These are phyloP conservation scores for Temnothorax unifasciatus DNA, from an alignment of 2,888 invertebrate genomes.

Conservation along the genomic window DNA sequence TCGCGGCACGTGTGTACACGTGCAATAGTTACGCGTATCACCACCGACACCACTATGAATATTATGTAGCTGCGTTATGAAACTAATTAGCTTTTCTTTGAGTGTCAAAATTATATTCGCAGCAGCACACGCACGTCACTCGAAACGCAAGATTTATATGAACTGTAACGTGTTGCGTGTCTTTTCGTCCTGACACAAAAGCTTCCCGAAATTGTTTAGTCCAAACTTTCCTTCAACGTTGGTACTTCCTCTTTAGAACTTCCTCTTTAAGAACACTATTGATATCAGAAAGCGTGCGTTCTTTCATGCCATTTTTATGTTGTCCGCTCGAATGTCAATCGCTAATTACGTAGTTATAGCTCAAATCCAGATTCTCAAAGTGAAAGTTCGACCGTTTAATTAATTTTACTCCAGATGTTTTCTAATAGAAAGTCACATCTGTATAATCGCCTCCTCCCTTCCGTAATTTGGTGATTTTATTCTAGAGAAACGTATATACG, in stretches of 20 bases:
- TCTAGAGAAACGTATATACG: not conserved
- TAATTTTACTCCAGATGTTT: conserved; percentile 10
- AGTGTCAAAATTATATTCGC: not conserved
- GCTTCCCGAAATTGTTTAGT: not conserved
- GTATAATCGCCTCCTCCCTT: not conserved
- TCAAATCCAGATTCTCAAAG: not conserved
- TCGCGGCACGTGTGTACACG: not conserved
- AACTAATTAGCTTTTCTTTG: conserved; percentile 9
- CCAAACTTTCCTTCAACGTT: not conserved
- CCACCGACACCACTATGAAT: conserved; percentile 2
- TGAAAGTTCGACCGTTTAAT: not conserved
- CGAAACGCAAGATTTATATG: not conserved
- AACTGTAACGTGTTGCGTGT: not conserved
- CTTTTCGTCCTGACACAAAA: not conserved
- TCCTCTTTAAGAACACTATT: not conserved
- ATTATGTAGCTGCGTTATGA: not conserved
- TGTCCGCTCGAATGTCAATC: not conserved
- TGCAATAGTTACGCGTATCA: conserved; percentile 7
- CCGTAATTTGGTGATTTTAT: conserved; percentile 13
- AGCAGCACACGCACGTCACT: not conserved
- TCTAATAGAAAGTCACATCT: not conserved
- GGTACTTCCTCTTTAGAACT: not conserved
- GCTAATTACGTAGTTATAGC: not conserved
- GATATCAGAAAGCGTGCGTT: not conserved
- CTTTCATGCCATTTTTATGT: not conserved